Percentiles rank a stretch among this genome's conserved stretches.
phyloP scores from a whole-genome alignment of 2,797 vertebrate species.

The Loris lydekkerianus region DNA sequence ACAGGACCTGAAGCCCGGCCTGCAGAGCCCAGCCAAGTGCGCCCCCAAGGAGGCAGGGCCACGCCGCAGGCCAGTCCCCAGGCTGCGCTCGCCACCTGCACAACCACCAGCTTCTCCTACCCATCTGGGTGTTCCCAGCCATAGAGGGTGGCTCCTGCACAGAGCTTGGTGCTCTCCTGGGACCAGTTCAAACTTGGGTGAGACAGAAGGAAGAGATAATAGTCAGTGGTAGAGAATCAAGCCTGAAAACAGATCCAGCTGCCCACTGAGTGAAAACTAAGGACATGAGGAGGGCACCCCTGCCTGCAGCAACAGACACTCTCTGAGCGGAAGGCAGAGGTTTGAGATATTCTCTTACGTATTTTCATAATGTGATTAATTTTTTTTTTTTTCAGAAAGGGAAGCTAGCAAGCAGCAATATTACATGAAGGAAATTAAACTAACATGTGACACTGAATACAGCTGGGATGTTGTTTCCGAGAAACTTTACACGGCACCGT shows the following conservation, averaged over 20 bases:
- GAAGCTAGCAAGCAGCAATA: background rate
- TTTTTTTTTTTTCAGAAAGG: background rate
- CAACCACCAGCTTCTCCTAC: background rate
- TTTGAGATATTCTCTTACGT: background rate
- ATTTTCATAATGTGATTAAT: background rate
- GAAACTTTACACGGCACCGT: rapidly evolving
- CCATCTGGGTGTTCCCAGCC: background rate
- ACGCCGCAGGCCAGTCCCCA: rapidly evolving
- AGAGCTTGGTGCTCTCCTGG: background rate
- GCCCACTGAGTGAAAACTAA: background rate
- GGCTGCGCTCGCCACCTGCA: no score
- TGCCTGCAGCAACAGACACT: background rate
- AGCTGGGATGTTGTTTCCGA: background rate
- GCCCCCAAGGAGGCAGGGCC: background rate
- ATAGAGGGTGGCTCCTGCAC: background rate
- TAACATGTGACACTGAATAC: rapidly evolving
- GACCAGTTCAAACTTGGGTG: background rate
- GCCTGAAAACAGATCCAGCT: background rate
- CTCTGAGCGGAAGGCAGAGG: no score
- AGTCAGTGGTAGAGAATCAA: background rate
- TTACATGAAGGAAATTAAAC: background rate
- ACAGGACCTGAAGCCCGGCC: background rate
- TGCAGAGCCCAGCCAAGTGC: background rate
- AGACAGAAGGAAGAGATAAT: background rate
- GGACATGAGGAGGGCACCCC: rapidly evolving